Conservation (phyloP, 2,797 vertebrate species). For the Hapalemur alaotrensis region DNA sequence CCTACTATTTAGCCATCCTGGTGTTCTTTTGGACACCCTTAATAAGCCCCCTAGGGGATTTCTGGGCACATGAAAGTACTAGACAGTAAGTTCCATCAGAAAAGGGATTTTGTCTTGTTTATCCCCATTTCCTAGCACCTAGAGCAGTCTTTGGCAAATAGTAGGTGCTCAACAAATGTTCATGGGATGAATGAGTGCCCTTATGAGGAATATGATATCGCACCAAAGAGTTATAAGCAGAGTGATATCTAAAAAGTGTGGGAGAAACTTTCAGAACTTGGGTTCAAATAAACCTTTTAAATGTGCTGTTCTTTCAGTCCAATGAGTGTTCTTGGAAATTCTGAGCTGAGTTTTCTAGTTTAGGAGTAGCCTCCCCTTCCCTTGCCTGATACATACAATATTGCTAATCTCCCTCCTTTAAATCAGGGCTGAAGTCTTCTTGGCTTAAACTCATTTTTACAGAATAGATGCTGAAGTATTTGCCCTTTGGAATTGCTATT, state of each 20-base stretch:
- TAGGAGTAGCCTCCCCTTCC: neutral
- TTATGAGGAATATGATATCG: neutral
- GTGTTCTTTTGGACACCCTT: neutral
- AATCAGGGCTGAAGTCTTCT: neutral
- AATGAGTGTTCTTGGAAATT: neutral
- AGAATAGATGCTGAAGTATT: neutral
- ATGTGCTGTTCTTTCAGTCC: neutral
- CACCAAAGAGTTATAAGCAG: neutral
- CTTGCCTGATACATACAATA: neutral
- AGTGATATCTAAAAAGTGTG: neutral
- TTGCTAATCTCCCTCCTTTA: neutral
- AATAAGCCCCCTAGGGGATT: neutral
- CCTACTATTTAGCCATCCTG: neutral
- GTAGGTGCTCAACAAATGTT: neutral
- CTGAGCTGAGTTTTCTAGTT: neutral
- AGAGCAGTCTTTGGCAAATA: neutral
- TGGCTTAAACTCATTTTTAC: neutral
- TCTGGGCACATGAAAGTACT: neutral
- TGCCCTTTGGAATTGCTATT: neutral
- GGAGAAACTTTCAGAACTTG: neutral
- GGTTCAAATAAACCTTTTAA: neutral
- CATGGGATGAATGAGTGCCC: neutral
- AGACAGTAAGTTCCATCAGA: neutral
- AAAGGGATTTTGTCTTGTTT: neutral
- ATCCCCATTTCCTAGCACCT: neutral